Evolutionary conservation across 2,797 vertebrate genomes (phyloP), one percentile per base, ranked within the genome.

Genomic region (Hozukius guyotensis): DNA sequence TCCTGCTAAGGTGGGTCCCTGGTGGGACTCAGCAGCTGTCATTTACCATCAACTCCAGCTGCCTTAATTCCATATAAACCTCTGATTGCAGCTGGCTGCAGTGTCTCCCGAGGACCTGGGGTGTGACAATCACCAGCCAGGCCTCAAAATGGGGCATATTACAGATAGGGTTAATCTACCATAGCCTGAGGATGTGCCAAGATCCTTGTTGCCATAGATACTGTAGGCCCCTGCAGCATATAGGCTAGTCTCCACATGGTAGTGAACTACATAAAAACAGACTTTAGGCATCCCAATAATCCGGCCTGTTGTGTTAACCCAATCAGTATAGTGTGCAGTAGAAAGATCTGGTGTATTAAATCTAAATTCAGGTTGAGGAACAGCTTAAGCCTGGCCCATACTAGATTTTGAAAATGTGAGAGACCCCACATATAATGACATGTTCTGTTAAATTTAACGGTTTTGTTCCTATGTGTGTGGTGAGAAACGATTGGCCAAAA

Each of bases 21-120:
- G 68, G 68, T 85, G 94, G 86, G 86, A 84, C 75, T 83, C 72
- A n/a, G 90, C 90, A 93, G 87, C 93, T 95, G 93, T 89, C 91
- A 92, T 86, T 93, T 84, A 89, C 88, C 92, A 89, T 93, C 87
- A 90, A 82, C 80, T 87, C 67, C 84, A 87, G 82, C 90, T 88
- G 83, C 42, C 86, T 82, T 93, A 94, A 94, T 93, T 91, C 94
- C 87, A 83, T 59, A 87, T 88, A 90, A 89, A 87, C 75, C 89
- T 90, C 88, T 69, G 82, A 90, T 81, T 77, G 83, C 83, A 85
- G 88, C 78, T 70, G 88, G 79, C 77, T 42, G 24, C 46, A 24
- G 60, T 38, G 85, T 88, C 88, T 90, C 87, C 78, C 16, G 85
- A 90, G 85, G 87, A 85, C 65, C 72, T 2, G 31, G 49, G 76